Base-by-base conservation (phyloP, 1,140 invertebrate species). In the Bombus confusus region DNA sequence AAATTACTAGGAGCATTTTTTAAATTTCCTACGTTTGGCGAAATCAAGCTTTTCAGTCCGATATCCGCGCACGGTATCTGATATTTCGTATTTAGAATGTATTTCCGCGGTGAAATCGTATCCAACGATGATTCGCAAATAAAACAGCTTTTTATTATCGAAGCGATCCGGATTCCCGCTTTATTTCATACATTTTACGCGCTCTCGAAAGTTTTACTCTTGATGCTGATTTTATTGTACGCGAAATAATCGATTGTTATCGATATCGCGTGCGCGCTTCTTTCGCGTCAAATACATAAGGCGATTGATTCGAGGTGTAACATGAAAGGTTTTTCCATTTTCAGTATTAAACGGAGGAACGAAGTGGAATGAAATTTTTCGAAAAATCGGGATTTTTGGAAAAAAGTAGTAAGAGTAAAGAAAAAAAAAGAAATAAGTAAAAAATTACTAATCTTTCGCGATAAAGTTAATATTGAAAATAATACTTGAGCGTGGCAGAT, bases 401-500 rank as follows among this genome's bases (percentile, higher is more conserved):
- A 8, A 22, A 22, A 52, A 15, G 5, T 52, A 52, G 18, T 1
- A 22, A 22, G 18, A 52, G 1, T 52, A 37, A 37, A 37, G 37
- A 2, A 37, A 37, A 37, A 37, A 37, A 37, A 37, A 37, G 3
- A 2, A 3, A 37, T 37, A 37, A 37, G 37, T 37, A 22, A 22
- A 22, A 52, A 8, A 52, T 52, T 52, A 6, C 6, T 52, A 22
- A 52, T 52, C 22, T 62, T 1, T 12, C 28, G 4, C 28, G 57
- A 59, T 59, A 1, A 28, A 59, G 3, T 59, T 59, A 59, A 59
- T 12, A 28, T n/a, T 62, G 59, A 62, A 25, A 62, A n/a, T 1
- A n/a, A n/a, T 62, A n/a, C 0, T n/a, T 4, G 4, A n/a, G 0
- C 28, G 28, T 62, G 4, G 0, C 25, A 0, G 28, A 2, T 12